Evolutionary conservation across 2,888 invertebrate genomes (phyloP).

Genomic region (Drosophila suboccidentalis): DNA sequence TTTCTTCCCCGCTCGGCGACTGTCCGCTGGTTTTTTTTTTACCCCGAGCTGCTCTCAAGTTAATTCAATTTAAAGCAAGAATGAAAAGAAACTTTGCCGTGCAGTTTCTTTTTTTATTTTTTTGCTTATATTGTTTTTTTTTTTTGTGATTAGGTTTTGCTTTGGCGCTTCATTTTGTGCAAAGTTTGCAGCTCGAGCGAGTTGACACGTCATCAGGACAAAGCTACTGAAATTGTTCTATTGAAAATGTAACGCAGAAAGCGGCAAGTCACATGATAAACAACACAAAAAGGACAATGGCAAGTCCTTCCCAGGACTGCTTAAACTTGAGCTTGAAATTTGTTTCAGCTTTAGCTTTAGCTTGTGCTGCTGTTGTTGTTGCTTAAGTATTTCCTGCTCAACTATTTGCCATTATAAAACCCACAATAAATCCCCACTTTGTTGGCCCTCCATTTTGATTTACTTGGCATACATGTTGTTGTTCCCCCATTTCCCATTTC

Average conservation of each 20-base stretch:
- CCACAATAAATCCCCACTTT: slow-evolving; percentile 52
- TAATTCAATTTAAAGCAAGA: slow-evolving; percentile 73
- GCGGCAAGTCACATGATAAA: slow-evolving; percentile 67
- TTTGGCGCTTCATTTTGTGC: slow-evolving; percentile 71
- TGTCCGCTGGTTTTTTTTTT: slow-evolving; percentile 20
- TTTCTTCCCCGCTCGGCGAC: not conserved
- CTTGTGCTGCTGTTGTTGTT: slow-evolving; percentile 47
- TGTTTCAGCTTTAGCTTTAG: slow-evolving; percentile 46
- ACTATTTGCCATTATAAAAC: slow-evolving; percentile 64
- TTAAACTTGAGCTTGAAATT: slow-evolving; percentile 60
- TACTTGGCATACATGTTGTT: slow-evolving; percentile 55
- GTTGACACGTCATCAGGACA: slow-evolving; percentile 78
- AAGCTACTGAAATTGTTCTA: slow-evolving; percentile 61
- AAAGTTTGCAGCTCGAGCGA: slow-evolving; percentile 67
- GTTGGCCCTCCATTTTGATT: slow-evolving; percentile 54
- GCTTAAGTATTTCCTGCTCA: slow-evolving; percentile 52
- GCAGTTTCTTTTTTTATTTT: slow-evolving; percentile 44
- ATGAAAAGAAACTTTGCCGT: slow-evolving; percentile 65
- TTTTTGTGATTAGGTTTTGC: slow-evolving; percentile 57
- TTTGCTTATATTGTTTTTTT: slow-evolving; percentile 23
- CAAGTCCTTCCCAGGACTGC: slow-evolving; percentile 20
- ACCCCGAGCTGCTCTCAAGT: slow-evolving; percentile 63
- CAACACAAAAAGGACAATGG: slow-evolving; percentile 55
- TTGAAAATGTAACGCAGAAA: slow-evolving; percentile 53
- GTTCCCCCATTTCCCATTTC: not conserved